Conservation (phyloP, 1,140 invertebrate species). For the Ostrea denselamellosa region DNA sequence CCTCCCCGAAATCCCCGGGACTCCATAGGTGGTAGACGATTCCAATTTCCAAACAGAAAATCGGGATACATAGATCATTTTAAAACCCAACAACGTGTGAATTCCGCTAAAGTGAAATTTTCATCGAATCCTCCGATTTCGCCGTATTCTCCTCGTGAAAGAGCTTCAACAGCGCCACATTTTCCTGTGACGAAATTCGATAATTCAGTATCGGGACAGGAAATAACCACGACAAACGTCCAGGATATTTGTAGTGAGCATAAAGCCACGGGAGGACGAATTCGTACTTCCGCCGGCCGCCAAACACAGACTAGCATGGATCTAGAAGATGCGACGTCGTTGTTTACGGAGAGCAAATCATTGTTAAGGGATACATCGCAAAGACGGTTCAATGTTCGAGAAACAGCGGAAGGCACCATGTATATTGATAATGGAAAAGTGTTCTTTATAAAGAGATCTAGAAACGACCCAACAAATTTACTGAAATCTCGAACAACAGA, state of each 20-base stretch:
- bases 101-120: conserved; percentile 61
- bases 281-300: background rate
- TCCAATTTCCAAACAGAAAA: conserved; percentile 61
- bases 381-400: conserved; percentile 59
- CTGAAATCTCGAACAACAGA: conserved; percentile 57
- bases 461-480: conserved; percentile 58
- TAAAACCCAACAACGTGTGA: conserved; percentile 62
- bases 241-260: conserved; percentile 34
- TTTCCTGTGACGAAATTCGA: conserved; percentile 49
- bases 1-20: background rate
- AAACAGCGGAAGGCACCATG: conserved; percentile 60
- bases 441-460: conserved; percentile 62
- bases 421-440: conserved; percentile 68
- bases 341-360: background rate
- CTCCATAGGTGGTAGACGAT: conserved; percentile 12
- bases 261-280: background rate
- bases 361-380: conserved; percentile 44
- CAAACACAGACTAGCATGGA: background rate
- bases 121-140: conserved; percentile 44
- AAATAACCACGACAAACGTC: background rate
- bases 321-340: background rate
- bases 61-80: conserved; percentile 63
- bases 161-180: conserved; percentile 53
- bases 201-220: background rate
- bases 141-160: conserved; percentile 22